These are phyloP conservation scores for Ctena decussata DNA, from an alignment of 2,888 invertebrate species.

Conservation along the genomic window DNA sequence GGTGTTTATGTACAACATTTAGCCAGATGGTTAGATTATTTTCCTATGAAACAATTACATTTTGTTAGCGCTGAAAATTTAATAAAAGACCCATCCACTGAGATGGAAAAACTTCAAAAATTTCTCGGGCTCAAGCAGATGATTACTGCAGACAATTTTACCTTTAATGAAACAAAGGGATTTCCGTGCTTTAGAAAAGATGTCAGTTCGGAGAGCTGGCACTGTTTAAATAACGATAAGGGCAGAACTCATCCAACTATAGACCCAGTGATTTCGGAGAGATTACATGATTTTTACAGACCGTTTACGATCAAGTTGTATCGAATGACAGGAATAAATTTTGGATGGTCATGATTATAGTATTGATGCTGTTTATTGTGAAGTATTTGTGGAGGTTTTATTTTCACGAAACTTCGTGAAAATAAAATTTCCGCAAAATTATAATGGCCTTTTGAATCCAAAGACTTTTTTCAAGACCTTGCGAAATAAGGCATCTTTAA, in stretches of 20 bases:
- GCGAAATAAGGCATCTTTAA: too few relatives aligned
- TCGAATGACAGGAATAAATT: slow-evolving; percentile 86
- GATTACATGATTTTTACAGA: slow-evolving; percentile 87
- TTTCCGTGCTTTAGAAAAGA: slow-evolving; percentile 92
- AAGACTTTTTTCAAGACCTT: too few relatives aligned
- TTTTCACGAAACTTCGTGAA: too few relatives aligned
- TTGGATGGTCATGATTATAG: slow-evolving; percentile 86
- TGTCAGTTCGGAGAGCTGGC: slow-evolving; percentile 82
- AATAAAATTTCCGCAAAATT: too few relatives aligned
- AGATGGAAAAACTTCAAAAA: slow-evolving; percentile 94
- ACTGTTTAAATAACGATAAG: slow-evolving; percentile 88
- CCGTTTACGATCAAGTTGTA: slow-evolving; percentile 88
- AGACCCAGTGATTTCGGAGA: slow-evolving; percentile 77
- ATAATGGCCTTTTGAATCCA: too few relatives aligned
- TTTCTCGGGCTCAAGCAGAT: slow-evolving; percentile 95
- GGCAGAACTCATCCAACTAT: slow-evolving; percentile 87
- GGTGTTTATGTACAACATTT: slow-evolving; percentile 95
- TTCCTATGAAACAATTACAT: slow-evolving; percentile 93
- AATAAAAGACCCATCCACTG: slow-evolving; percentile 95
- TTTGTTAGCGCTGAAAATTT: slow-evolving; percentile 96
- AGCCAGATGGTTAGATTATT: slow-evolving; percentile 94
- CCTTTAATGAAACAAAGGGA: slow-evolving; percentile 96
- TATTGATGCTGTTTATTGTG: too few relatives aligned
- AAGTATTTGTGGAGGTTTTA: too few relatives aligned
- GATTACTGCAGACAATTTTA: slow-evolving; percentile 96